Percentiles rank a stretch among this genome's conserved stretches.
Conservation (phyloP, 1,140 invertebrate species). For the Listronotus bonariensis region DNA sequence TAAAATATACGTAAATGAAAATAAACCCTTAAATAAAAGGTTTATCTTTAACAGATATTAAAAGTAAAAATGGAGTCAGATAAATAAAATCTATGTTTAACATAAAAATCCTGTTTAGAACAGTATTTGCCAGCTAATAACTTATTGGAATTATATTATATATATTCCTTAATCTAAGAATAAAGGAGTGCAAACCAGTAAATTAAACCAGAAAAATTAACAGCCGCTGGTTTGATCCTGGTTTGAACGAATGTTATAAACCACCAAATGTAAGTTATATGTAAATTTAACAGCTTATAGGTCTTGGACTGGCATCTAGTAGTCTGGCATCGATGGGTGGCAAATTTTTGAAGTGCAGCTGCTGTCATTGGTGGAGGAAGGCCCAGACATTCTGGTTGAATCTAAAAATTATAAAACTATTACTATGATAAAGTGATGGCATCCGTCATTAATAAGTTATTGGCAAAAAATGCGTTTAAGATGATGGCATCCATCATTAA, state of each 20-base stretch:
- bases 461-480: no score
- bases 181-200: no score
- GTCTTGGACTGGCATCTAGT: slow-evolving; percentile 45
- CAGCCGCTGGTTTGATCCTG: slow-evolving; percentile 20
- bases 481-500: no score
- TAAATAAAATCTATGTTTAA: no score
- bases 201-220: neutral
- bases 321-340: slow-evolving; percentile 50
- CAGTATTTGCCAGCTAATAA: no score
- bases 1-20: neutral
- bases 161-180: no score
- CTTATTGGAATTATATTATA: no score
- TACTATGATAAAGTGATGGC: no score
- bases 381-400: slow-evolving; percentile 51
- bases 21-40: neutral
- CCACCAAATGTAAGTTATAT: neutral
- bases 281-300: slow-evolving; percentile 49
- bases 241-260: neutral
- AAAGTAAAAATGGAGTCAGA: no score
- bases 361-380: slow-evolving; percentile 39
- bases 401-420: slow-evolving; percentile 40
- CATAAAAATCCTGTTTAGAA: no score
- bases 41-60: no score
- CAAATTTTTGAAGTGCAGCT: slow-evolving; percentile 41
- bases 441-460: no score